Percentiles rank a stretch among this genome's conserved stretches.
phyloP scores from a whole-genome alignment of 2,113 vertebrate species.

The Hipposideros armiger region DNA sequence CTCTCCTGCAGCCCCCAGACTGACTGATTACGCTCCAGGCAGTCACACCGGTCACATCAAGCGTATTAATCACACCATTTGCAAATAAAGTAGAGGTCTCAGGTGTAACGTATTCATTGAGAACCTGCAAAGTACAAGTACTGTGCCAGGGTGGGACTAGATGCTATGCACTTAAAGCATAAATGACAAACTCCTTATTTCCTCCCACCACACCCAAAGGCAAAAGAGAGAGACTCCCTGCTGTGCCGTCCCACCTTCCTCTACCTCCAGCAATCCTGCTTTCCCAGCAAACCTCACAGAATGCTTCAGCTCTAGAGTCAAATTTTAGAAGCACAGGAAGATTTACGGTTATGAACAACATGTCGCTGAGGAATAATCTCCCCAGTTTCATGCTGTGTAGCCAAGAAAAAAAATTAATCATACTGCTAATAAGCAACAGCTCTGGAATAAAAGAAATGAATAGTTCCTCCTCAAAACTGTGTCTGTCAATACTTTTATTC shows the following conservation, averaged over 20 bases:
- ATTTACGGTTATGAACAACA: background rate
- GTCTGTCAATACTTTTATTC: background rate
- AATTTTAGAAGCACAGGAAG: background rate
- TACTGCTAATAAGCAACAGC: background rate
- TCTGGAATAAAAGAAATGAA: conserved; percentile 11
- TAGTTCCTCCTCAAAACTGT: background rate
- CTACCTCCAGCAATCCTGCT: background rate
- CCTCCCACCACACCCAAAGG: background rate
- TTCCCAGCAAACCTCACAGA: background rate
- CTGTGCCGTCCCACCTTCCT: background rate
- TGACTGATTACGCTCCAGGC: background rate
- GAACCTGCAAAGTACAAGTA: background rate
- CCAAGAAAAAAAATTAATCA: background rate
- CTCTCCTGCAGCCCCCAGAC: background rate
- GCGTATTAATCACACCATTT: conserved; percentile 11
- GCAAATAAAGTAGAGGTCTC: conserved; percentile 35
- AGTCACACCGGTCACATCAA: background rate
- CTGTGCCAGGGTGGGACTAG: background rate
- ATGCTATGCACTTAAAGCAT: background rate
- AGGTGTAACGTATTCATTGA: background rate
- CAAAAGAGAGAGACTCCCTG: background rate
- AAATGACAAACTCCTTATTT: background rate
- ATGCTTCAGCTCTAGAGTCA: background rate
- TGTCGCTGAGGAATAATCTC: background rate
- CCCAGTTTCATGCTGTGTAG: background rate